Base-by-base conservation (phyloP, 1,140 invertebrate species). In the Nasonia longicornis region DNA sequence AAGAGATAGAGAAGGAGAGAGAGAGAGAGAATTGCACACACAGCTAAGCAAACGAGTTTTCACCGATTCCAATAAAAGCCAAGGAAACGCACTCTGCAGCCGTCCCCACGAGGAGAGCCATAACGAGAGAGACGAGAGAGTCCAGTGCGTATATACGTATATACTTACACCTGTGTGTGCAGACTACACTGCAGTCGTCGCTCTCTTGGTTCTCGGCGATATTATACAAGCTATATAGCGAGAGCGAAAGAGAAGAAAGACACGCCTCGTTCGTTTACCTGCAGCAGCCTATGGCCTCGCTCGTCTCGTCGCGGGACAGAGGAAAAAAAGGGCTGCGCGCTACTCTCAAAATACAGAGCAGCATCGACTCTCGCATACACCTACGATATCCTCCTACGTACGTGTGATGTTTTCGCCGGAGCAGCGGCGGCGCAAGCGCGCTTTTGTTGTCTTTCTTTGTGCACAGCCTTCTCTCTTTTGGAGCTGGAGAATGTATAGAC, bases 41-140 rank as follows among this genome's bases (percentile, higher is more conserved):
- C 45, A 48, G 12, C 52, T 58, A 58, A 12, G 35, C 64, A 72
- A 79, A 38, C 67, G 45, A 71, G 67, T 63, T 79, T 58, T 63
- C 12, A 72, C 26, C n/a, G 16, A 63, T 63, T 72, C 29, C 48
- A 79, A 79, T 58, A 71, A 72, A 72, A 72, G 10, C 31, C 7
- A 70, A 52, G 29, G 29, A 75, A 67, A 77, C 31, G 52, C 31
- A 42, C 69, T 78, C 52, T n/a, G 52, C 52, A 6, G 52, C 76
- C 77, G 48, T 63, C 67, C 35, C 45, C 35, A 79, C 71, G 67
- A 72, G 42, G 35, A 58, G 3, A 79, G 48, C 77, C 69, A 71
- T 79, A 79, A 71, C 77, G 26, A 71, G 48, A n/a, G 29, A 38
- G 64, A 16, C 16, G 26, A 26, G 26, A 26, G 26, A 26, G 26